Percentiles rank a stretch among this genome's conserved stretches.
phyloP scores from a whole-genome alignment of 2,888 invertebrate species.

The Trimorus sp. region DNA sequence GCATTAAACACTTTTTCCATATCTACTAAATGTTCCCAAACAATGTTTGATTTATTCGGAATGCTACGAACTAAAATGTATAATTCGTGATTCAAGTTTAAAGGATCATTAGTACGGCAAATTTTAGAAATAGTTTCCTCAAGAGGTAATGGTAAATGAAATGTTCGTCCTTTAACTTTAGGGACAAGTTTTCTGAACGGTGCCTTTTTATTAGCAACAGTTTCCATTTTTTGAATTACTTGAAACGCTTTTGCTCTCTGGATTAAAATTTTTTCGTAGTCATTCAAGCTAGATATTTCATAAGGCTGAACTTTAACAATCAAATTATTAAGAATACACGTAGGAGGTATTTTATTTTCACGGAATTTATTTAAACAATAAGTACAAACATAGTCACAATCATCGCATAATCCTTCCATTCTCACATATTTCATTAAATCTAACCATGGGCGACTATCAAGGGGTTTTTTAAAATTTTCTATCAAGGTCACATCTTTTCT shows the following conservation, averaged over 20 bases:
- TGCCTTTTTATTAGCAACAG: conserved; percentile 70
- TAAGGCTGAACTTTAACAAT: conserved; percentile 50
- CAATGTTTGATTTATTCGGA: no score
- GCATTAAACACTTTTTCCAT: no score
- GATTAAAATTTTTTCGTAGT: no score
- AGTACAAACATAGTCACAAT: conserved; percentile 38
- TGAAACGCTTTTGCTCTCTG: no score
- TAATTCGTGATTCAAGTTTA: no score
- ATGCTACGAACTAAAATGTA: no score
- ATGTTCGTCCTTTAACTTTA: no score
- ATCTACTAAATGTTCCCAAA: no score
- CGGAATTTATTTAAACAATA: conserved; percentile 62
- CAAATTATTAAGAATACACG: conserved; percentile 70
- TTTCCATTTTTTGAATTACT: conserved; percentile 71
- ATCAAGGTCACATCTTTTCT: neutral
- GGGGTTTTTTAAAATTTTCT: conserved; percentile 39
- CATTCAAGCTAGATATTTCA: no score
- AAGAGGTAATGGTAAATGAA: no score
- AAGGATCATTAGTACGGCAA: conserved; percentile 64
- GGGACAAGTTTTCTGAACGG: no score
- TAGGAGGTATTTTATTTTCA: conserved; percentile 67
- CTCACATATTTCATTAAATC: conserved; percentile 17
- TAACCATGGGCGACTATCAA: conserved; percentile 37
- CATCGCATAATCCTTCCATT: no score
- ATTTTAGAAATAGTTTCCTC: conserved; percentile 68